phyloP scores from a whole-genome alignment of 1,140 invertebrate genomes.

The Drosophila malerkotliana region DNA sequence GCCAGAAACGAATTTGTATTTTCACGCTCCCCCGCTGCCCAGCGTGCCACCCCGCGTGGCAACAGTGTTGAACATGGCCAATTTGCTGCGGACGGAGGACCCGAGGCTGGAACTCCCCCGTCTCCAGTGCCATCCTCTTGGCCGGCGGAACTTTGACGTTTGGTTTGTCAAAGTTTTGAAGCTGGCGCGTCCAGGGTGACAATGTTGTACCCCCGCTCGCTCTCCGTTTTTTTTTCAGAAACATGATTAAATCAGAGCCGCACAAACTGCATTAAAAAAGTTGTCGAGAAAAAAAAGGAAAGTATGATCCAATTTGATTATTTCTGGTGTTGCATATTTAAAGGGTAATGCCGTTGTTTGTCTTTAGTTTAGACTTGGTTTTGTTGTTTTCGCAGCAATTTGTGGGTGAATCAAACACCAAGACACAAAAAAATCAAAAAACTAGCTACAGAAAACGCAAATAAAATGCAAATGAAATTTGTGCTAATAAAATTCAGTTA shows the following conservation, averaged over 20 bases:
- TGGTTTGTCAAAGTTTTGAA: constrained; percentile 71
- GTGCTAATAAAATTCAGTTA: constrained; percentile 80
- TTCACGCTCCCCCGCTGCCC: constrained; percentile 26
- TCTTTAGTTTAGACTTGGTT: constrained; percentile 61
- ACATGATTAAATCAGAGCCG: constrained; percentile 70
- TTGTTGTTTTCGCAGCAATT: constrained; percentile 61
- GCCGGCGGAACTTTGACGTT: constrained; percentile 70
- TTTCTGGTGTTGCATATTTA: constrained; percentile 41
- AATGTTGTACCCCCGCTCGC: constrained; percentile 17
- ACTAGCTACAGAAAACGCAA: constrained; percentile 52
- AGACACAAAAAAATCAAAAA: constrained; percentile 5
- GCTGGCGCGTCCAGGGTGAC: constrained; percentile 60
- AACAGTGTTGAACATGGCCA: constrained; percentile 68
- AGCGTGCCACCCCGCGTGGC: constrained; percentile 1
- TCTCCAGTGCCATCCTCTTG: constrained; percentile 5
- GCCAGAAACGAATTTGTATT: constrained; percentile 66
- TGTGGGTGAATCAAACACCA: constrained; percentile 27
- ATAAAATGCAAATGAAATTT: constrained; percentile 80
- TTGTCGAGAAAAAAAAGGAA: constrained; percentile 49
- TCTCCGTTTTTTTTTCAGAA: constrained; percentile 1
- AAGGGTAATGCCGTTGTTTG: constrained; percentile 37
- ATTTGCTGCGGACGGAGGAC: constrained; percentile 58
- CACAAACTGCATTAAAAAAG: constrained; percentile 77
- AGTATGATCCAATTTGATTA: constrained; percentile 65
- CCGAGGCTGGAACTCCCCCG: constrained; percentile 23